Conservation (phyloP, 2,888 invertebrate genomes). For the Aelia acuminata region DNA sequence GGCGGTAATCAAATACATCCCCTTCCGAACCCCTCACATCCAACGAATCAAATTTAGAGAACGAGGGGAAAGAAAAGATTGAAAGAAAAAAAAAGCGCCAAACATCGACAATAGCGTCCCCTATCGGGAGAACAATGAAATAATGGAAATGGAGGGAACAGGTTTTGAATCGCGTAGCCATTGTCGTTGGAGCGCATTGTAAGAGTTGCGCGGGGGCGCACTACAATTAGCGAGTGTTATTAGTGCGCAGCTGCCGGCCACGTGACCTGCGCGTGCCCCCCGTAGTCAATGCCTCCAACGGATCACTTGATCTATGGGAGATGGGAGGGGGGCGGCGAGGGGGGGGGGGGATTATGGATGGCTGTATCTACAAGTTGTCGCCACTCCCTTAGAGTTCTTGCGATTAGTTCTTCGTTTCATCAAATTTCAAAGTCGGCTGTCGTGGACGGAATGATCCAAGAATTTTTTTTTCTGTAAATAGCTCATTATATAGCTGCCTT, state of each 20-base stretch:
- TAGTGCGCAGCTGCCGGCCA: slow-evolving; percentile 53
- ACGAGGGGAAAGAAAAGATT: not conserved
- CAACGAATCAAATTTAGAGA: slow-evolving; percentile 4
- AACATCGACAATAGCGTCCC: not conserved
- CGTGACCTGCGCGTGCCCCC: slow-evolving; percentile 51
- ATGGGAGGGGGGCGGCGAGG: not conserved
- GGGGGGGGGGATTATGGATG: no score
- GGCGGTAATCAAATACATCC: slow-evolving; percentile 9
- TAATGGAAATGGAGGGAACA: slow-evolving; percentile 18
- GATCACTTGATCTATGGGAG: not conserved
- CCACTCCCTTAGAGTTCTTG: not conserved
- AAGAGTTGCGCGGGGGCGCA: slow-evolving; percentile 58
- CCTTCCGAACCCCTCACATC: not conserved
- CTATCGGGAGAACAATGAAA: not conserved
- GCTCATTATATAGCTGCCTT: no score
- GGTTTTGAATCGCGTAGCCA: not conserved
- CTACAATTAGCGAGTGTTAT: slow-evolving; percentile 57
- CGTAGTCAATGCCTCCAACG: slow-evolving; percentile 8
- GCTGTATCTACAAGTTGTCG: not conserved
- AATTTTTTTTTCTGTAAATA: no score
- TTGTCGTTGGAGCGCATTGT: slow-evolving; percentile 3
- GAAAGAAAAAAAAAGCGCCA: not conserved
- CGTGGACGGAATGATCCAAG: no score
- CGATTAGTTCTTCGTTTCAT: no score
- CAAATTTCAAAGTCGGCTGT: no score